Base-by-base conservation (phyloP, 2,113 vertebrate species). In the Engystomops pustulosus region DNA sequence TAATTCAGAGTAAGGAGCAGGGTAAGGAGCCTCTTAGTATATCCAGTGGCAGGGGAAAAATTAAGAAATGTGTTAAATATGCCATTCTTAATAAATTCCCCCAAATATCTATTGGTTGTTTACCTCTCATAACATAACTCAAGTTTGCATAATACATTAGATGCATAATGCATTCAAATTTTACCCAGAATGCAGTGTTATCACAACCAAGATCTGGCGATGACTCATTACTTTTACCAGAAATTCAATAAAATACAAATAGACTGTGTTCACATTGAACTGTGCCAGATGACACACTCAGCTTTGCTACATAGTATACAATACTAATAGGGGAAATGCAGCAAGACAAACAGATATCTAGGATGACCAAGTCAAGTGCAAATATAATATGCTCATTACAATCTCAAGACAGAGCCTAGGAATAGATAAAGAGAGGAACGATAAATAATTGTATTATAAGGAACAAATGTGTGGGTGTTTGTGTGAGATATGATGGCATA, bases 391-490 rank as follows among this genome's bases (percentile, higher is more conserved):
- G 4, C 32, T 34, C 20, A 20, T 74, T 74, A 49, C 41, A 69
- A 69, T 38, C n/a, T 4, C 12, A 49, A 30, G 45, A 17, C 18
- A 49, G n/a, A 17, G 7, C 14, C 5, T 15, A 45, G 11, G 41
- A 44, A 45, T 10, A 71, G 47, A 76, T 23, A 55, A n/a, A 17
- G 4, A 25, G 27, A 58, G 12, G 17, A 41, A 60, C 41, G 0
- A 58, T 58, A 41, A 67, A 6, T 34, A 49, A 68, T 51, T 68
- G 44, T 62, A 34, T 20, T 49, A 25, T 6, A 74, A 47, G 14
- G 55, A 65, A 83, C 38, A 83, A 83, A 53, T 68, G 72, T 84
- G 71, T 84, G 44, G 82, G 71, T 55, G 82, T 53, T 44, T 7
- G 15, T 77, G 38, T 53, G 60, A 74, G 82, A 67, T 84, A 8